These are phyloP conservation scores for Poicephalus meyeri DNA, from an alignment of 2,113 vertebrate genomes.

Conservation along the genomic window DNA sequence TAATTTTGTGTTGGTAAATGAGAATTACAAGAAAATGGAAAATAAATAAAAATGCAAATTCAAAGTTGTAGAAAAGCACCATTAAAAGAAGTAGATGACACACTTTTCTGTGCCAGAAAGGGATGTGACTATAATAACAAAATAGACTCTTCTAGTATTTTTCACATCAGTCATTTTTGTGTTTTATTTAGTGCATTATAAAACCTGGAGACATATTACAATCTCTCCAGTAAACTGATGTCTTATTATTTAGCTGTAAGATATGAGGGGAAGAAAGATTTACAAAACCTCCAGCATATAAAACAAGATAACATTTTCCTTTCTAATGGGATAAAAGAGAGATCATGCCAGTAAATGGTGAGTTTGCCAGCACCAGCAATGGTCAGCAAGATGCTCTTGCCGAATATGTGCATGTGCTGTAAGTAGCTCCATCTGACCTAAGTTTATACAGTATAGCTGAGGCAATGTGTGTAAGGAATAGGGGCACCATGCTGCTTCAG, in stretches of 20 bases:
- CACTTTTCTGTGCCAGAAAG: neutral
- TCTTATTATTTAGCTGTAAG: neutral
- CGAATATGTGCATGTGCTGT: neutral
- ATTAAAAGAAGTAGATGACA: neutral
- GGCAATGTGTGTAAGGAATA: neutral
- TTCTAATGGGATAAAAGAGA: neutral
- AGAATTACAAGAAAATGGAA: slow-evolving; percentile 33
- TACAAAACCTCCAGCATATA: neutral
- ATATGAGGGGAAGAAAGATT: neutral
- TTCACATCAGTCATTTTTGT: neutral
- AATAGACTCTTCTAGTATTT: neutral
- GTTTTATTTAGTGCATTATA: neutral
- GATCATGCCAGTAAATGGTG: neutral
- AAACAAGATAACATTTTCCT: neutral
- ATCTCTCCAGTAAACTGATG: neutral
- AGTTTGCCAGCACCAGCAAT: neutral
- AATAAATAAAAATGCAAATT: slow-evolving; percentile 45
- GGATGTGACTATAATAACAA: neutral
- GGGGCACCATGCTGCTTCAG: fast-evolving
- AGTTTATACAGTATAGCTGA: neutral
- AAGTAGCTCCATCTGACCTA: neutral
- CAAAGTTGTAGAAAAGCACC: neutral
- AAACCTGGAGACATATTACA: neutral
- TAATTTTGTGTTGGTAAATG: slow-evolving; percentile 41
- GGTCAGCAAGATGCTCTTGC: neutral